These are phyloP conservation scores for Enteromius viviparus DNA, from an alignment of 2,797 vertebrate species.

Conservation along the genomic window DNA sequence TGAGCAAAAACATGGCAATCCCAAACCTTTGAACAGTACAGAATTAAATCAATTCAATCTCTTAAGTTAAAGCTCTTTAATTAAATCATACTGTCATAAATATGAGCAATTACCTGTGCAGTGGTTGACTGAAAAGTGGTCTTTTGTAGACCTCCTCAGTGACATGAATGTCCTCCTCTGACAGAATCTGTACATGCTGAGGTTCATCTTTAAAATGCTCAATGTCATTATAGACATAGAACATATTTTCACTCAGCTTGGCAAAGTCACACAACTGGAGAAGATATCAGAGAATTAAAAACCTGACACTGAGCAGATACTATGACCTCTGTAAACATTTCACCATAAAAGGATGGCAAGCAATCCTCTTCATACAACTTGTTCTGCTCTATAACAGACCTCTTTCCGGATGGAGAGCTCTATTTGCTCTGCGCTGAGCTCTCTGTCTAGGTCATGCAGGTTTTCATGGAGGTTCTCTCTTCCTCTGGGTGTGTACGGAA, in stretches of 20 bases:
- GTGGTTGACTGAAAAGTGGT: constrained; percentile 79
- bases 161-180: constrained; percentile 83
- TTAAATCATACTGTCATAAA: not conserved
- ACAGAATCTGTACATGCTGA: constrained; percentile 69
- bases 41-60: no score
- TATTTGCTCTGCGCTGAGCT: constrained; percentile 68
- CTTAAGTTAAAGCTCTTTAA: no score
- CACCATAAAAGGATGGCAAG: constrained; percentile 10
- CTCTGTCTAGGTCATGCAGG: constrained; percentile 69
- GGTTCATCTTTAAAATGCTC: constrained; percentile 81
- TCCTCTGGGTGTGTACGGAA: constrained; percentile 83
- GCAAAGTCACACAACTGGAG: constrained; percentile 82
- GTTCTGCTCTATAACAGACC: constrained; percentile 67
- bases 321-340: not conserved
- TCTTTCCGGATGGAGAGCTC: constrained; percentile 85
- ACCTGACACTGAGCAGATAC: constrained; percentile 25
- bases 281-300: constrained; percentile 27
- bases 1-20: not conserved
- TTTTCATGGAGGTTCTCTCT: constrained; percentile 84
- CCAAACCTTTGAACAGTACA: not conserved
- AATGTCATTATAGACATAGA: constrained; percentile 80
- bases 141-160: constrained; percentile 83
- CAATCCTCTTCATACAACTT: not conserved
- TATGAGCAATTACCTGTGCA: constrained; percentile 73
- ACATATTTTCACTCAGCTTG: constrained; percentile 77